Conservation (phyloP, 2,888 invertebrate species). For the Antheraea assamensis region DNA sequence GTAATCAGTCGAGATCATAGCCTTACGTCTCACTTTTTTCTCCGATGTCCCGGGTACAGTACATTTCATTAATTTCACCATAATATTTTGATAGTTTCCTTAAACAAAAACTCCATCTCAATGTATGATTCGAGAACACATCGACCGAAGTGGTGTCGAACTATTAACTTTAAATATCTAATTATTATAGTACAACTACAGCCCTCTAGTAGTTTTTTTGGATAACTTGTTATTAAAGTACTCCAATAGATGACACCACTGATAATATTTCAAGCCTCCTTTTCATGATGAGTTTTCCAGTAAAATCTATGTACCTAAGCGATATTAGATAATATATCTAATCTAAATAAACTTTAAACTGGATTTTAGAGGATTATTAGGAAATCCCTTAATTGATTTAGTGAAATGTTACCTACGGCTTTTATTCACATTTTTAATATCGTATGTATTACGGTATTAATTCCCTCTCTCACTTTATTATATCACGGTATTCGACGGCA, state of each 20-base stretch:
- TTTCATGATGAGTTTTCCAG: background rate
- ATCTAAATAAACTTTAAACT: background rate
- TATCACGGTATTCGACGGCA: no score
- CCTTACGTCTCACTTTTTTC: no score
- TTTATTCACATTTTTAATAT: background rate
- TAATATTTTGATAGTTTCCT: no score
- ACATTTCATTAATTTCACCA: no score
- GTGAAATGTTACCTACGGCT: background rate
- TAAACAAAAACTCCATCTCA: no score
- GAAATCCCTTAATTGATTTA: background rate
- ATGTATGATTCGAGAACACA: no score
- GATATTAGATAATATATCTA: background rate
- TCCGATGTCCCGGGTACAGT: no score
- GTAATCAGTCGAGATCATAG: no score
- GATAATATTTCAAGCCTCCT: background rate
- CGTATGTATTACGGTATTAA: no score
- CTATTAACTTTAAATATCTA: background rate
- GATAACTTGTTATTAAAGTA: background rate
- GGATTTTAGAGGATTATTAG: background rate
- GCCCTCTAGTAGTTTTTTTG: background rate
- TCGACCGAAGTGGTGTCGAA: no score
- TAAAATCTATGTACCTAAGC: background rate
- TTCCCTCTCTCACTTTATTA: no score
- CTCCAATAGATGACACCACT: slow-evolving; percentile 10
- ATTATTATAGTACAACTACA: no score